Percentiles rank a stretch among this genome's conserved stretches.
phyloP scores from a whole-genome alignment of 2,888 invertebrate species.

The Stegana nigrithorax region DNA sequence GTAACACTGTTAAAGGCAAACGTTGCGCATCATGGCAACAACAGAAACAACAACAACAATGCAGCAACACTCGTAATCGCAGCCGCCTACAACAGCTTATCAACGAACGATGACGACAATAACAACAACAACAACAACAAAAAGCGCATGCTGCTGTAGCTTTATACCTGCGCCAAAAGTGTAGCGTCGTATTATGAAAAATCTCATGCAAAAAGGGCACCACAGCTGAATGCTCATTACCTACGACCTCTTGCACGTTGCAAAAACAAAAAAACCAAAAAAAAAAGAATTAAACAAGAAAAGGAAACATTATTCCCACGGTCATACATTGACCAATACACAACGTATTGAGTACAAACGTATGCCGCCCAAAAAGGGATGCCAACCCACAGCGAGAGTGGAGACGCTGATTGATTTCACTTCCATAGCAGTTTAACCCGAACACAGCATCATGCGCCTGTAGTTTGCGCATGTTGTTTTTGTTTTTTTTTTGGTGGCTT shows the following conservation, averaged over 20 bases:
- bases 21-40: constrained; percentile 23
- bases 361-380: background rate
- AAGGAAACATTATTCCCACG: constrained; percentile 4
- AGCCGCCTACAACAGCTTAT: background rate
- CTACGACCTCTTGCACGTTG: background rate
- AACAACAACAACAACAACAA: background rate
- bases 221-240: constrained; percentile 9
- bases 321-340: background rate
- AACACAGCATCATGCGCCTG: too few species aligned
- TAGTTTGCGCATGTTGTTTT: too few species aligned
- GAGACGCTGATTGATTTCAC: constrained; percentile 14
- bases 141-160: too few species aligned
- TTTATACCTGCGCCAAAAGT: too few species aligned
- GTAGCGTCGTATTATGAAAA: background rate
- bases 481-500: background rate
- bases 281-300: too few species aligned
- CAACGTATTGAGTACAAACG: background rate
- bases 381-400: background rate
- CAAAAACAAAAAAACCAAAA: too few species aligned
- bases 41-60: constrained; percentile 30
- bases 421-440: background rate
- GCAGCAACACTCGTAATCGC: too few species aligned
- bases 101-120: background rate
- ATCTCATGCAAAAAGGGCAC: constrained; percentile 5
- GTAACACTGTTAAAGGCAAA: constrained; percentile 10